Percentiles rank a stretch among this genome's conserved stretches.
These are phyloP conservation scores for Bucorvus abyssinicus DNA, from an alignment of 2,797 vertebrate species.

Conservation along the genomic window DNA sequence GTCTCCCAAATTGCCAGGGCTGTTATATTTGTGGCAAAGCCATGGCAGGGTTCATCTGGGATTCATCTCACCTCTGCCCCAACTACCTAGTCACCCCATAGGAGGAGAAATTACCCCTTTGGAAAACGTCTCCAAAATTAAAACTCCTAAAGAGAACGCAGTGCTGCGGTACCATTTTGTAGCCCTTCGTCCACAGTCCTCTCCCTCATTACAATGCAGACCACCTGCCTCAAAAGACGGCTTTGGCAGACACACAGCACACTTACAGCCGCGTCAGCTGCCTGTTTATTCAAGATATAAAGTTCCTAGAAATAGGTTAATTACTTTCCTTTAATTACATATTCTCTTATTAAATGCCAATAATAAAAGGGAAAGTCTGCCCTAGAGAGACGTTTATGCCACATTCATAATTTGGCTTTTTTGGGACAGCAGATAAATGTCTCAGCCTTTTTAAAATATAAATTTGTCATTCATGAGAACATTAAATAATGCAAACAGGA, in stretches of 20 bases:
- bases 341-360: constrained; percentile 31
- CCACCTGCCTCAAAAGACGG: background rate
- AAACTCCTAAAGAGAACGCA: background rate
- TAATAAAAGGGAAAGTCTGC: constrained; percentile 11
- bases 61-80: background rate
- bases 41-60: background rate
- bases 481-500: constrained; percentile 62
- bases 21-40: background rate
- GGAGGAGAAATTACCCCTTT: background rate
- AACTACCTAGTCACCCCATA: accelerated
- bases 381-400: constrained; percentile 33
- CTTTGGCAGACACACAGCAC: background rate
- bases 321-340: constrained; percentile 17
- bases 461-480: constrained; percentile 53
- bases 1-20: background rate
- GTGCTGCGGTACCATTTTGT: accelerated
- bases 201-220: background rate
- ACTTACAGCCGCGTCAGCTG: background rate
- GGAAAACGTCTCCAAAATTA: background rate
- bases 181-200: background rate
- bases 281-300: constrained; percentile 40
- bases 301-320: constrained; percentile 27
- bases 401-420: constrained; percentile 7
- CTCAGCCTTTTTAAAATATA: constrained; percentile 46
- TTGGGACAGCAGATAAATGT: constrained; percentile 10